Conservation (phyloP, 2,888 invertebrate genomes). For the Malthinus flaveolus region DNA sequence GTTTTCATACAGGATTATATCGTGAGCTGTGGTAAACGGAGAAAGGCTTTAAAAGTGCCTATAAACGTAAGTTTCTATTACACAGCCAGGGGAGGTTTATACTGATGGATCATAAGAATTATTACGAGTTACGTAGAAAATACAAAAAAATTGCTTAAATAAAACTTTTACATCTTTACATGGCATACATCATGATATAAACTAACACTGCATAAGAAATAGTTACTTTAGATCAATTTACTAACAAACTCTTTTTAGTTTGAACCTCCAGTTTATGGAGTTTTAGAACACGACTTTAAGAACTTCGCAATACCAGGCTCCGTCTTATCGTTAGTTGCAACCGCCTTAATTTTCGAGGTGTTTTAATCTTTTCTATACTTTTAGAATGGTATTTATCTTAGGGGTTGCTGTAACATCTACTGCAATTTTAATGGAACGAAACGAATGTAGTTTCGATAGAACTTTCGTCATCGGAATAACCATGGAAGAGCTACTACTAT, state of each 20-base stretch:
- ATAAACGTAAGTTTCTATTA: conserved; percentile 60
- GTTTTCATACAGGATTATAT: conserved; percentile 70
- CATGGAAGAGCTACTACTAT: conserved; percentile 15
- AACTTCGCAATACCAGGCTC: conserved; percentile 70
- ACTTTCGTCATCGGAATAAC: conserved; percentile 2
- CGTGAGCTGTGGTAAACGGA: conserved; percentile 65
- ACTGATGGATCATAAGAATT: too few species aligned
- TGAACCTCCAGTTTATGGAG: conserved; percentile 5
- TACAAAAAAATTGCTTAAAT: background rate
- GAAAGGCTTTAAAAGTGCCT: conserved; percentile 64
- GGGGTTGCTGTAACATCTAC: conserved; percentile 2
- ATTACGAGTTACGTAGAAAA: too few species aligned
- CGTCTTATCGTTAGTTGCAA: background rate
- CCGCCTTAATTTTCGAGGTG: background rate
- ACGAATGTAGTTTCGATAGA: conserved; percentile 8
- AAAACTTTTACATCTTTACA: too few species aligned
- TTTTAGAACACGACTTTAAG: conserved; percentile 76
- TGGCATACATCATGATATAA: too few species aligned
- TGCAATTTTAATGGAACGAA: conserved; percentile 12
- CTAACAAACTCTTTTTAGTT: conserved; percentile 5
- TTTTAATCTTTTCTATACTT: background rate
- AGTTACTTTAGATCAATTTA: too few species aligned
- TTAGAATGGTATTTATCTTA: conserved; percentile 7
- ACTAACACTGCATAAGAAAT: too few species aligned
- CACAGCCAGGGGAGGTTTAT: too few species aligned